Base-by-base conservation (phyloP, 2,888 invertebrate genomes). In the Erebia aethiops region DNA sequence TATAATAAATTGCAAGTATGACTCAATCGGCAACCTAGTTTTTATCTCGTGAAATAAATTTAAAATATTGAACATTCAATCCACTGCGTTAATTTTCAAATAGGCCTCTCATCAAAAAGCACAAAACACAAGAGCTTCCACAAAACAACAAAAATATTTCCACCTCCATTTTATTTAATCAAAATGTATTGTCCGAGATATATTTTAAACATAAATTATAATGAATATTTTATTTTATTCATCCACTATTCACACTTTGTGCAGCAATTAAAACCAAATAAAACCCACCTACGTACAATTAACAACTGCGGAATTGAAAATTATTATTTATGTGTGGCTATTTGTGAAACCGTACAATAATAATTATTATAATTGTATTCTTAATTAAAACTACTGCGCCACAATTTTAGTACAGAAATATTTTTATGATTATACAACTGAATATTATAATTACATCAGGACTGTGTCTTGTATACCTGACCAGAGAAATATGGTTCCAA, bases 231-330 rank as follows among this genome's bases (percentile, higher is more conserved):
- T 65, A 41, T 65, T 65, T 54, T 16, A 61, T 62, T 62, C 49
- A n/a, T 49, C 10, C 62, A 16, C 46, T 49, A 62, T 62, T 62
- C 49, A 49, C 18, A 21, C 61, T 13, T 16, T 3, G 49, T 14
- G 46, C 11, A 21, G 18, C 52, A 52, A 64, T 64, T 64, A 54
- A 54, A 52, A 41, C 41, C 14, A 16, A 52, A 64, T 51, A 41
- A 54, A 64, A 49, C 52, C 26, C 52, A 52, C 35, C 64, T 52
- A 41, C 41, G 16, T 52, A 64, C 64, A 64, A 64, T 64, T 64
- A 54, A 64, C 64, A 54, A 64, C 64, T 54, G 52, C 64, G 7
- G n/a, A 64, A 64, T 54, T 64, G 64, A 64, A 64, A 64, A 64
- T 54, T 64, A 64, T 54, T 64, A 64, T 64, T 64, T 54, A 14